Evolutionary conservation across 1,140 invertebrate species (phyloP).

Genomic region (Drosophila mauritiana): DNA sequence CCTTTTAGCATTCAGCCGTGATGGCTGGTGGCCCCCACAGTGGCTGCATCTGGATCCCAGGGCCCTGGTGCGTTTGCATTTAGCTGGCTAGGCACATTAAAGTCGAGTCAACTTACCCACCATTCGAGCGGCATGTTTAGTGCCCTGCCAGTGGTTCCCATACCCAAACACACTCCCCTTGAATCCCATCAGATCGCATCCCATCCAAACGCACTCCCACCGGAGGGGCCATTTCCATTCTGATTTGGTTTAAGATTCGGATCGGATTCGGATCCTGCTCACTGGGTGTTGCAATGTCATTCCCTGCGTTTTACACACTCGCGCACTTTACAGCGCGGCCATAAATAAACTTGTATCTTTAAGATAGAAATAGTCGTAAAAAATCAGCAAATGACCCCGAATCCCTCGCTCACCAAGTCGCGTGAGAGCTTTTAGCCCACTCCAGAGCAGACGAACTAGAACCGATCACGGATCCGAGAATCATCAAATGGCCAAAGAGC

Average conservation of each 20-base stretch:
- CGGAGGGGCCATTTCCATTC: conserved; percentile 40
- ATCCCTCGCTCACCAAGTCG: conserved; percentile 44
- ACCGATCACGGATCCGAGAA: conserved; percentile 5
- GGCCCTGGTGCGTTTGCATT: conserved; percentile 70
- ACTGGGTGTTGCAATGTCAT: conserved; percentile 78
- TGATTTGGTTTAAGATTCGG: conserved; percentile 71
- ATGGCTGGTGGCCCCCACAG: conserved; percentile 54
- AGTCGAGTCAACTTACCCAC: conserved; percentile 68
- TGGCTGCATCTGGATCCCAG: conserved; percentile 6
- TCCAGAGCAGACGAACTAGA: conserved; percentile 6
- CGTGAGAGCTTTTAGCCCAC: conserved; percentile 62
- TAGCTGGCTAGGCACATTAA: conserved; percentile 76
- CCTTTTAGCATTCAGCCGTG: conserved; percentile 77
- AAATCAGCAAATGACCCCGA: conserved; percentile 74
- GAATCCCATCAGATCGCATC: conserved; percentile 2
- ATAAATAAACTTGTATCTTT: conserved; percentile 81
- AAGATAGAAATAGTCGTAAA: conserved; percentile 80
- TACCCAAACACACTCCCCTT: conserved; percentile 1
- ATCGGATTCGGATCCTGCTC: conserved; percentile 66
- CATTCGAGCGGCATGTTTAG: conserved; percentile 65
- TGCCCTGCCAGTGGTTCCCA: conserved; percentile 41
- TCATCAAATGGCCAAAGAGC: conserved; percentile 19
- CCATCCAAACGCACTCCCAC: conserved; percentile 24
- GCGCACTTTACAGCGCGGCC: conserved; percentile 69
- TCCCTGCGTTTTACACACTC: conserved; percentile 76